Percentiles rank a stretch among this genome's conserved stretches.
Evolutionary conservation across 2,113 vertebrate genomes (phyloP).

Genomic region (Phalacrocorax carbo): DNA sequence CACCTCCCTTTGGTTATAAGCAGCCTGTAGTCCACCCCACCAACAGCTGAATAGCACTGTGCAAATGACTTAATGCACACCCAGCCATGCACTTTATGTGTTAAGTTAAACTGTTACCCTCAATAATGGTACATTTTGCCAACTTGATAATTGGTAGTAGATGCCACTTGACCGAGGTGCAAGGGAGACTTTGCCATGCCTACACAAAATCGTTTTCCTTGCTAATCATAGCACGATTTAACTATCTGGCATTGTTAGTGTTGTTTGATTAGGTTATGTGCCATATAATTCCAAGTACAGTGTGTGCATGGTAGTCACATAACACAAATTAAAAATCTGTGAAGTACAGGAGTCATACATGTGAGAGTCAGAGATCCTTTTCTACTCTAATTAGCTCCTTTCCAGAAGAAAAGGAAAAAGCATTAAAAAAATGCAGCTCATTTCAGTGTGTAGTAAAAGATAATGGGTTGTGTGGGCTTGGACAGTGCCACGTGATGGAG

Average conservation of each 20-base stretch:
- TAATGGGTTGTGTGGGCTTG: conserved; percentile 20
- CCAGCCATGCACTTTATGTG: neutral
- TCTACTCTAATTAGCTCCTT: conserved; percentile 29
- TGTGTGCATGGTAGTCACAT: neutral
- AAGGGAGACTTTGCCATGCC: neutral
- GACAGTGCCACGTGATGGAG: neutral
- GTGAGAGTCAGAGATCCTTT: neutral
- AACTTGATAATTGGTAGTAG: neutral
- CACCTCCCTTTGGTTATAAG: neutral
- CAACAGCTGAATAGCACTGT: neutral
- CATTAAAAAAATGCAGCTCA: neutral
- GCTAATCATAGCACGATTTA: conserved; percentile 19
- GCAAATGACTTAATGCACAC: neutral
- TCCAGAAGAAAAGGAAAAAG: neutral
- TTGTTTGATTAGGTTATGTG: conserved; percentile 5
- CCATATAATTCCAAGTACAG: conserved; percentile 16
- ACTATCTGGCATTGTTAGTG: neutral
- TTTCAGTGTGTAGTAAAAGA: conserved; percentile 9
- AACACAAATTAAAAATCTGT: conserved; percentile 31
- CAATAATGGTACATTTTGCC: neutral
- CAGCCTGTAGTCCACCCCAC: neutral
- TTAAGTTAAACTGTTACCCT: neutral
- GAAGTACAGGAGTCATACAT: neutral
- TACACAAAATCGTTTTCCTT: neutral
- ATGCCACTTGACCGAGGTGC: neutral